These are phyloP conservation scores for Caenorhabditis macrosperma DNA, from an alignment of 2,888 invertebrate species.

Conservation along the genomic window DNA sequence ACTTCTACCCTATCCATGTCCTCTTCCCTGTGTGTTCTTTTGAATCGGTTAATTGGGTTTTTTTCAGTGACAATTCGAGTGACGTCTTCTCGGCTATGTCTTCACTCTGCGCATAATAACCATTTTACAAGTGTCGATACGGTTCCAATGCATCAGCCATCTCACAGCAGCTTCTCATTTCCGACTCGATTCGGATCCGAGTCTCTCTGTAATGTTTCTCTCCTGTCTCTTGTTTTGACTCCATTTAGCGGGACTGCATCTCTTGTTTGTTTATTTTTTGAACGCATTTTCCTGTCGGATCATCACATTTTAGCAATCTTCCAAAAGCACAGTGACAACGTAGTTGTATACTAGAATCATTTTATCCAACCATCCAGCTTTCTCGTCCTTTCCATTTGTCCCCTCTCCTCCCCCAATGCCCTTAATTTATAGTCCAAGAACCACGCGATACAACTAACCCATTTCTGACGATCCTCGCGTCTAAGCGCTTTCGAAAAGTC, in stretches of 20 bases:
- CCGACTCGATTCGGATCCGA: neutral
- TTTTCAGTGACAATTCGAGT: constrained; percentile 34
- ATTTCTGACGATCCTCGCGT: constrained; percentile 60
- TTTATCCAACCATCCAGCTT: constrained; percentile 5
- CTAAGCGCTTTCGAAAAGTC: constrained; percentile 58
- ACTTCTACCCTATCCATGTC: constrained; percentile 9
- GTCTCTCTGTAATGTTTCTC: constrained; percentile 37
- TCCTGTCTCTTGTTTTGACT: constrained; percentile 56
- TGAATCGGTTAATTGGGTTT: neutral
- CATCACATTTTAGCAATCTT: neutral
- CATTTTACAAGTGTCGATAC: constrained; percentile 63
- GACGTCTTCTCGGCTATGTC: constrained; percentile 5
- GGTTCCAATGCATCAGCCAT: constrained; percentile 57
- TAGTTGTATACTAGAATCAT: constrained; percentile 48
- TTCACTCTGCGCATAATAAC: constrained; percentile 54
- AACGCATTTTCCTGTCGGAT: constrained; percentile 40
- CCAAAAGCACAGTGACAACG: constrained; percentile 15
- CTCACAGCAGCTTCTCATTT: constrained; percentile 41
- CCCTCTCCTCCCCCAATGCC: neutral
- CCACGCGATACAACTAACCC: constrained; percentile 21
- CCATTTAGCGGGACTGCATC: constrained; percentile 38
- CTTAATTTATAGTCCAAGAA: constrained; percentile 50
- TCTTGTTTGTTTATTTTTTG: constrained; percentile 41
- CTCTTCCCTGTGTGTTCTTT: neutral
- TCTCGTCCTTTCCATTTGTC: no score